A percentile compares a stretch with the other conserved stretches of the same genome.
Evolutionary conservation across 2,888 invertebrate species (phyloP).

Genomic region (Zonitis immaculata): DNA sequence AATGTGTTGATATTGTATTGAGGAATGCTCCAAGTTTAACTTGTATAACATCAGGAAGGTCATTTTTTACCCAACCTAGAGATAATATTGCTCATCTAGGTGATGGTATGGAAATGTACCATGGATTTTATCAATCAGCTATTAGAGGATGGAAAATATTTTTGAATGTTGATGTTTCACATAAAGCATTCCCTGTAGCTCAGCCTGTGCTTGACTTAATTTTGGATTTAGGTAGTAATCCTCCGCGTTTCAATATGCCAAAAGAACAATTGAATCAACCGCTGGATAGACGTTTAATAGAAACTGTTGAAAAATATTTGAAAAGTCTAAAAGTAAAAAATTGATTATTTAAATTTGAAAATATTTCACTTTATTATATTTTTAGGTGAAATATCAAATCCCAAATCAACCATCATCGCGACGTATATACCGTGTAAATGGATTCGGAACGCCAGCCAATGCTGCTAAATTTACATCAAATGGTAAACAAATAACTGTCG

Average conservation of each 20-base stretch:
- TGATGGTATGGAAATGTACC: constrained; percentile 85
- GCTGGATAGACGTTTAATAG: constrained; percentile 23
- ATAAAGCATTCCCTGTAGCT: constrained; percentile 69
- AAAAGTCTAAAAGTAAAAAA: constrained; percentile 41
- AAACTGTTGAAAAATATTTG: constrained; percentile 24
- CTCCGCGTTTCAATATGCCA: no score
- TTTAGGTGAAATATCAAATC: constrained; percentile 50
- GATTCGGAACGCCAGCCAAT: constrained; percentile 41
- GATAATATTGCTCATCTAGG: constrained; percentile 59
- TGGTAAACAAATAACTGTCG: constrained; percentile 45
- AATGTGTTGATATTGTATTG: constrained; percentile 82
- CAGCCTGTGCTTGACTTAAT: constrained; percentile 52
- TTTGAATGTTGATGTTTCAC: constrained; percentile 86
- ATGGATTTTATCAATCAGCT: constrained; percentile 90
- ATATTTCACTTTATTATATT: no score
- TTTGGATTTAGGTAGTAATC: constrained; percentile 24
- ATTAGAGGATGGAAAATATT: constrained; percentile 83
- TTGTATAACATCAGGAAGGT: constrained; percentile 39
- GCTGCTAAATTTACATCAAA: constrained; percentile 43
- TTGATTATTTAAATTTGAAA: no score
- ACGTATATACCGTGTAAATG: constrained; percentile 50
- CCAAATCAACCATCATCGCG: constrained; percentile 45
- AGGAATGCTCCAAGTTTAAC: constrained; percentile 54
- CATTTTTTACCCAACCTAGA: constrained; percentile 32
- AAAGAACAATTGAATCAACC: no score